Percentiles rank a stretch among this genome's conserved stretches.
These are phyloP conservation scores for Sebastolobus alascanus DNA, from an alignment of 2,797 vertebrate species.

Conservation along the genomic window DNA sequence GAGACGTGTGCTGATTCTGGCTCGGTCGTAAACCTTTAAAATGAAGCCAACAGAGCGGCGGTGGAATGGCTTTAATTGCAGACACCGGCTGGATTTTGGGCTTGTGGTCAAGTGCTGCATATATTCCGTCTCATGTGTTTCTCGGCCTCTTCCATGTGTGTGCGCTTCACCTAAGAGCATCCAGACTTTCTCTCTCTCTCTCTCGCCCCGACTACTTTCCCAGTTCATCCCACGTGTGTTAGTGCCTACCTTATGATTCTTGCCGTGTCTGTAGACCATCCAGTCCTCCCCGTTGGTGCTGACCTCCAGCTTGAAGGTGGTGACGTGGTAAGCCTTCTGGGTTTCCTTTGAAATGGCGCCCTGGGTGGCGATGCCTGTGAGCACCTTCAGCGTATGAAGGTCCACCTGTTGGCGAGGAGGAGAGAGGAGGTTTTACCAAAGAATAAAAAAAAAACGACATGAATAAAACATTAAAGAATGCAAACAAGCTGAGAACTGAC, in stretches of 20 bases:
- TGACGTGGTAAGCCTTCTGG: constrained; percentile 92
- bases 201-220: neutral
- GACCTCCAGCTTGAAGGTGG: constrained; percentile 96
- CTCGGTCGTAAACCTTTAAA: constrained; percentile 66
- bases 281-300: constrained; percentile 99
- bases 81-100: constrained; percentile 54
- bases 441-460: neutral
- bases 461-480: neutral
- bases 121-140: constrained; percentile 63
- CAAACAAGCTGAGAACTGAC: neutral
- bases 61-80: constrained; percentile 66
- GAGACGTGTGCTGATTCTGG: constrained; percentile 61
- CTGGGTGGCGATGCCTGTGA: constrained; percentile 96
- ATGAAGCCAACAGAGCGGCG: constrained; percentile 53
- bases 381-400: constrained; percentile 89
- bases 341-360: constrained; percentile 97
- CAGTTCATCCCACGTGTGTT: neutral
- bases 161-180: constrained; percentile 41
- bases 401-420: constrained; percentile 70
- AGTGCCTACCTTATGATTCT: constrained; percentile 94
- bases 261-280: constrained; percentile 98
- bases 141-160: constrained; percentile 5
- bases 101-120: constrained; percentile 67
- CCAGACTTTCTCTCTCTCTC: constrained; percentile 24
- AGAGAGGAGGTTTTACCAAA: neutral